These are phyloP conservation scores for Pelobates fuscus DNA, from an alignment of 2,113 vertebrate genomes.

Conservation along the genomic window DNA sequence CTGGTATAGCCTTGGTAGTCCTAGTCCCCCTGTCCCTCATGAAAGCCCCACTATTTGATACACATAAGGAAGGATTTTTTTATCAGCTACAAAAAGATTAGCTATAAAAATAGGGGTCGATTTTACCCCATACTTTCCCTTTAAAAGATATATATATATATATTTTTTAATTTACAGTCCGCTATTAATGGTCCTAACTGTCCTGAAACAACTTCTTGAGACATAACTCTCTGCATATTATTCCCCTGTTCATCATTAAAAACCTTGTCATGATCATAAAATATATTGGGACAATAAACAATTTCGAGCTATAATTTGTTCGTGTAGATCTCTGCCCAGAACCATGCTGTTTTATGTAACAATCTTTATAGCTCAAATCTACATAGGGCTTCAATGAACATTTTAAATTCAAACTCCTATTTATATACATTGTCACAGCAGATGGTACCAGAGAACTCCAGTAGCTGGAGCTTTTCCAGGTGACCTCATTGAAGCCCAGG, in stretches of 20 bases:
- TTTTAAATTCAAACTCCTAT: constrained; percentile 6
- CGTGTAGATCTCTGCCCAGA: background rate
- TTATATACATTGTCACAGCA: constrained; percentile 29
- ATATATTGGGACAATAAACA: constrained; percentile 7
- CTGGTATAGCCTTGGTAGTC: too few species aligned
- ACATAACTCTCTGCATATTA: background rate
- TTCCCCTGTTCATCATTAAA: background rate
- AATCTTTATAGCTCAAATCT: constrained; percentile 17
- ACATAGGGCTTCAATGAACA: constrained; percentile 14
- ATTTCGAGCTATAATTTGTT: background rate
- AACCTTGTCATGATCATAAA: background rate
- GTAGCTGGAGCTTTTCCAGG: constrained; percentile 32
- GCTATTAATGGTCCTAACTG: too few species aligned
- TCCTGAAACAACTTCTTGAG: too few species aligned
- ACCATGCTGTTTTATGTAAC: constrained; percentile 26
- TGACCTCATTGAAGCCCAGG: constrained; percentile 30
- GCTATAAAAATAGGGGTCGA: too few species aligned
- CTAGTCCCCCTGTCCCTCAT: too few species aligned
- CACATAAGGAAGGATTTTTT: too few species aligned
- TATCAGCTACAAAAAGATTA: too few species aligned
- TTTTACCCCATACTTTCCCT: too few species aligned
- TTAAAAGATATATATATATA: too few species aligned
- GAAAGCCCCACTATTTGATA: too few species aligned
- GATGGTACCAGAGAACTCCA: constrained; percentile 20
- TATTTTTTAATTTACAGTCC: too few species aligned